phyloP scores from a whole-genome alignment of 2,113 vertebrate genomes.

The Pyxicephalus adspersus region DNA sequence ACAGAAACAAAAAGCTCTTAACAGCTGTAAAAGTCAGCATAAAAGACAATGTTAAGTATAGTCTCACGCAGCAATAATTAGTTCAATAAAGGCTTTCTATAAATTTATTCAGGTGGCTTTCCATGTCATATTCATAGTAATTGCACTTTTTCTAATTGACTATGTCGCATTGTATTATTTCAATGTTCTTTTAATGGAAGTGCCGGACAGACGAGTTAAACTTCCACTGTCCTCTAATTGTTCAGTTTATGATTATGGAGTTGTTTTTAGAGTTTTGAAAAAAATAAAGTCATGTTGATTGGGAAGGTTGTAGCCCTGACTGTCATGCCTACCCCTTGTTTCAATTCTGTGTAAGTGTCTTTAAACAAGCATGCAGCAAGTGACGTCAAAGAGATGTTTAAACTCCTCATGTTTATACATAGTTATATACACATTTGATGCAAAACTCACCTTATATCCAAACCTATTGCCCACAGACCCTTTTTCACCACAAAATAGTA shows the following conservation, averaged over 20 bases:
- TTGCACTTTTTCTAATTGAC: conserved; percentile 50
- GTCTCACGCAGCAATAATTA: conserved; percentile 23
- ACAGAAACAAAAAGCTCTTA: conserved; percentile 39
- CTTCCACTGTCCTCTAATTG: conserved; percentile 21
- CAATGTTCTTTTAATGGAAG: conserved; percentile 44
- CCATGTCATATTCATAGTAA: conserved; percentile 46
- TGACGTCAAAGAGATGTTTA: no score
- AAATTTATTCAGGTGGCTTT: conserved; percentile 47
- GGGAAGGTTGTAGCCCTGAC: no score
- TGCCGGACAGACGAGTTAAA: conserved; percentile 8
- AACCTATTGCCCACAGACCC: no score
- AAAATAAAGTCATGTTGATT: no score
- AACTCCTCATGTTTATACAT: no score
- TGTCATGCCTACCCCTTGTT: no score
- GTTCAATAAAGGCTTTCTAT: conserved; percentile 31
- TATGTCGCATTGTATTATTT: conserved; percentile 45
- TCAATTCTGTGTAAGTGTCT: no score
- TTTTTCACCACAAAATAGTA: no score
- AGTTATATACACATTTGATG: no score
- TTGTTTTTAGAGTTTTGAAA: no score
- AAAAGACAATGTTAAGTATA: conserved; percentile 34
- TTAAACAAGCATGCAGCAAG: no score
- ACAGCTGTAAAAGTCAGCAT: conserved; percentile 11
- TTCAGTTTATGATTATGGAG: conserved; percentile 16
- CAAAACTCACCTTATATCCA: no score